phyloP scores from a whole-genome alignment of 35 echinoderm and acorn worm genomes.

The Nesometra sesokonis region DNA sequence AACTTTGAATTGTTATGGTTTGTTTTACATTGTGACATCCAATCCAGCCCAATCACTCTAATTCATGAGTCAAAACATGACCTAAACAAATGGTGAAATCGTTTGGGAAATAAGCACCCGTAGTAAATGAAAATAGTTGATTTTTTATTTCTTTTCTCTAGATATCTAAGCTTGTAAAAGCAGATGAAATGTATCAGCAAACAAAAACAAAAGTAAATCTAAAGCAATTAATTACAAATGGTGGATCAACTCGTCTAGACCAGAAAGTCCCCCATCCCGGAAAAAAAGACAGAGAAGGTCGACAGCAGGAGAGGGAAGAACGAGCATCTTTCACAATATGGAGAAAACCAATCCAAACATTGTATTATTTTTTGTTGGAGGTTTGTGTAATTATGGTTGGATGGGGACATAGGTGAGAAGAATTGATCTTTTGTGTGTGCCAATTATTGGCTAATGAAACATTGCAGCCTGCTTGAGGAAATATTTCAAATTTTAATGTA shows the following conservation, averaged over 20 bases:
- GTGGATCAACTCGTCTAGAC: slow-evolving; percentile 1
- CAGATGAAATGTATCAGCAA: slow-evolving; percentile 72
- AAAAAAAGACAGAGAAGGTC: slow-evolving; percentile 41
- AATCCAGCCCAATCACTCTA: too few species aligned
- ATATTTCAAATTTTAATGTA: too few species aligned
- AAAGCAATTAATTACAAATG: slow-evolving; percentile 58
- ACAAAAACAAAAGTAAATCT: slow-evolving; percentile 48
- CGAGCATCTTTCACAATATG: slow-evolving; percentile 64
- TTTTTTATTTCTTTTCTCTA: not conserved
- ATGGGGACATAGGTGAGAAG: slow-evolving; percentile 71
- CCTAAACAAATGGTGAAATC: too few species aligned
- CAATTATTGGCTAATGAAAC: too few species aligned
- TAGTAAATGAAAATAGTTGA: too few species aligned
- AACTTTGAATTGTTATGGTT: too few species aligned
- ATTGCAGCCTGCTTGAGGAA: too few species aligned
- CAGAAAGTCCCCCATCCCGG: not conserved
- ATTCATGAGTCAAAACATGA: too few species aligned
- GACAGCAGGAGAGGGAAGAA: slow-evolving; percentile 51
- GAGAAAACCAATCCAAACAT: slow-evolving; percentile 52
- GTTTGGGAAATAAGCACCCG: too few species aligned
- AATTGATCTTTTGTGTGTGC: not conserved
- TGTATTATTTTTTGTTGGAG: slow-evolving; percentile 65
- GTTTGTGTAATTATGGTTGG: slow-evolving; percentile 69
- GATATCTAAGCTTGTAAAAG: slow-evolving; percentile 49
- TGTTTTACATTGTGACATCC: too few species aligned